These are phyloP conservation scores for Diachrysia chrysitis DNA, from an alignment of 2,888 invertebrate species.

Conservation along the genomic window DNA sequence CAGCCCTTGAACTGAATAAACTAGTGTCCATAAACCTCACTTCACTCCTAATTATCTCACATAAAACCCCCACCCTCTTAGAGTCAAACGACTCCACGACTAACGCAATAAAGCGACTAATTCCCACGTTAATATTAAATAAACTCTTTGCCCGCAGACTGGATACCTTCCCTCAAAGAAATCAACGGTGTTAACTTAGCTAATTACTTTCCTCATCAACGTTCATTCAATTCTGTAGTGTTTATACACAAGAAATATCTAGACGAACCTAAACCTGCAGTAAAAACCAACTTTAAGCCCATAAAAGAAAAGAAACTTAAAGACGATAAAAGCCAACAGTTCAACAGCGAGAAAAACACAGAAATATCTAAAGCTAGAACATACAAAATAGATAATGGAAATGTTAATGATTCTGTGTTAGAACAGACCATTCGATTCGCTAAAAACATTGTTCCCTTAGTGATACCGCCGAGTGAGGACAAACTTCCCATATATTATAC, in stretches of 20 bases:
- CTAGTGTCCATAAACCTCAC: slow-evolving; percentile 18
- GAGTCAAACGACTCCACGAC: slow-evolving; percentile 10
- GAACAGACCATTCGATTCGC: slow-evolving; percentile 80
- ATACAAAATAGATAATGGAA: slow-evolving; percentile 43
- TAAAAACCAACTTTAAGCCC: slow-evolving; percentile 46
- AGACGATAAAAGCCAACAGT: slow-evolving; percentile 70
- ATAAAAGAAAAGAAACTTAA: slow-evolving; percentile 54
- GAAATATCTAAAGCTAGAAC: slow-evolving; percentile 48
- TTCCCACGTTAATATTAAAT: slow-evolving; percentile 29
- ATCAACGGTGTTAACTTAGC: slow-evolving; percentile 73
- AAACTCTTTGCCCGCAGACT: slow-evolving; percentile 60
- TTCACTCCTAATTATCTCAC: slow-evolving; percentile 10
- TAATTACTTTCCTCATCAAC: slow-evolving; percentile 74
- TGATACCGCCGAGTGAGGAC: slow-evolving; percentile 73
- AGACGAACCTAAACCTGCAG: slow-evolving; percentile 37
- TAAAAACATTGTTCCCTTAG: slow-evolving; percentile 76
- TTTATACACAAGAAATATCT: slow-evolving; percentile 79
- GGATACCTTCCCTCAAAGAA: slow-evolving; percentile 56
- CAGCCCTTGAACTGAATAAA: slow-evolving; percentile 8
- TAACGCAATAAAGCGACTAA: slow-evolving; percentile 20
- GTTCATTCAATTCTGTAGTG: slow-evolving; percentile 75
- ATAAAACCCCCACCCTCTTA: slow-evolving; percentile 6
- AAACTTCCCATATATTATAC: slow-evolving; percentile 74
- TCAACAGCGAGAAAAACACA: slow-evolving; percentile 54
- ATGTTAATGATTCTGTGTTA: slow-evolving; percentile 68